Evolutionary conservation across 1,140 invertebrate species (phyloP).

Genomic region (Odontomachus brunneus): DNA sequence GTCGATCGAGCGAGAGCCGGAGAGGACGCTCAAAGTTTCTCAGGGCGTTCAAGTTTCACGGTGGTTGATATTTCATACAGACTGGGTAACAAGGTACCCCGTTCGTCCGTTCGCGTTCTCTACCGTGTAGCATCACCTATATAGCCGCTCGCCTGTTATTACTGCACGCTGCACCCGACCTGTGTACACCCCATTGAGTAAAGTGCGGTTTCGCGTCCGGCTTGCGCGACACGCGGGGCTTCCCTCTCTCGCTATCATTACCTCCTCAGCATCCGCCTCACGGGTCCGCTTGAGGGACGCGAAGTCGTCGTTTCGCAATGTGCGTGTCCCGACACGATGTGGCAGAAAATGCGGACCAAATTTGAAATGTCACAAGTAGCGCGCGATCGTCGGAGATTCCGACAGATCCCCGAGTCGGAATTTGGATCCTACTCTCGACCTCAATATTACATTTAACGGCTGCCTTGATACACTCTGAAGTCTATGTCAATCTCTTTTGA

Average conservation of each 20-base stretch:
- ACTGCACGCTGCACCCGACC: conserved; percentile 60
- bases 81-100: conserved; percentile 79
- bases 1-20: conserved; percentile 55
- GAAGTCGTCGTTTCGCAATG: too few species aligned
- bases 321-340: too few species aligned
- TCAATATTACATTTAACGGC: too few species aligned
- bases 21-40: conserved; percentile 81
- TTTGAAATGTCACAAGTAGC: background rate
- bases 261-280: conserved; percentile 6
- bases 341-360: too few species aligned
- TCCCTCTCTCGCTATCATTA: conserved; percentile 32
- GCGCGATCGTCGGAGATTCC: background rate
- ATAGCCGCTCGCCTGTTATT: conserved; percentile 79
- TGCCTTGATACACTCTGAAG: too few species aligned
- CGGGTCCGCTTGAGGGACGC: background rate
- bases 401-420: background rate
- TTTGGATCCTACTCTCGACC: too few species aligned
- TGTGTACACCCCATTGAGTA: conserved; percentile 76
- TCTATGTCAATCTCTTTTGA: too few species aligned
- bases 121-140: conserved; percentile 79
- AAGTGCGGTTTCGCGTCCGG: conserved; percentile 85
- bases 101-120: conserved; percentile 73
- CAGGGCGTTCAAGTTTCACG: conserved; percentile 85
- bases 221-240: conserved; percentile 58
- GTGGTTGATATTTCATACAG: conserved; percentile 86